Conservation (phyloP, 2,797 vertebrate genomes). For the Serranus cabrilla region DNA sequence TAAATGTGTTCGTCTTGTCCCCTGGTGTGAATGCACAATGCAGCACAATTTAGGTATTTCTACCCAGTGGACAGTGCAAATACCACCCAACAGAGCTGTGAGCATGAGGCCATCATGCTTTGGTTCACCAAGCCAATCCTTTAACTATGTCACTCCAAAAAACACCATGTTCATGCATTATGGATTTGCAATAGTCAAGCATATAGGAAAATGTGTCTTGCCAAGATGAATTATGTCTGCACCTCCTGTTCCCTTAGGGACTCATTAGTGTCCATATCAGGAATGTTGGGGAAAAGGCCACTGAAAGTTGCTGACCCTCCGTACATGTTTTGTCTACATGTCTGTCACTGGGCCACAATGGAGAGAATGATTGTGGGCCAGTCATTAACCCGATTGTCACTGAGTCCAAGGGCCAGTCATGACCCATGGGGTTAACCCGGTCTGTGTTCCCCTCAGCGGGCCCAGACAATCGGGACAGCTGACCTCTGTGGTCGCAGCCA, state of each 20-base stretch:
- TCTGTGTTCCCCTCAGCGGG: slow-evolving; percentile 62
- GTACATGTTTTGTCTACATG: slow-evolving; percentile 75
- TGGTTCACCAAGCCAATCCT: slow-evolving; percentile 49
- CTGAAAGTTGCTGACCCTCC: slow-evolving; percentile 76
- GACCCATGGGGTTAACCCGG: slow-evolving; percentile 77
- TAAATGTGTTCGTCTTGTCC: slow-evolving; percentile 5
- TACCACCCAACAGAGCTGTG: slow-evolving; percentile 25
- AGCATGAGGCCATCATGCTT: slow-evolving; percentile 25
- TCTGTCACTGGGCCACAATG: slow-evolving; percentile 73
- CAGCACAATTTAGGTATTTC: slow-evolving; percentile 11
- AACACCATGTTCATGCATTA: slow-evolving; percentile 64
- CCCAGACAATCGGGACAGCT: slow-evolving; percentile 71
- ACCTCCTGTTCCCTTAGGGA: slow-evolving; percentile 66
- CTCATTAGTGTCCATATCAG: slow-evolving; percentile 81
- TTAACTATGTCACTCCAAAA: slow-evolving; percentile 53
- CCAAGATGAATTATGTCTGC: slow-evolving; percentile 73
- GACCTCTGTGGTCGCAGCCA: slow-evolving; percentile 72
- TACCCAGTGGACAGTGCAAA: slow-evolving; percentile 33
- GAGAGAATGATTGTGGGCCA: slow-evolving; percentile 64
- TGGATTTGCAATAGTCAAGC: slow-evolving; percentile 56
- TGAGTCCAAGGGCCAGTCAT: slow-evolving; percentile 65
- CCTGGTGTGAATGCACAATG: slow-evolving; percentile 28
- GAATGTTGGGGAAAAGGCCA: slow-evolving; percentile 70
- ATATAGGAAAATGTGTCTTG: slow-evolving; percentile 68
- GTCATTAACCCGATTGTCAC: slow-evolving; percentile 75